Evolutionary conservation across 92 coral and sea anemone genomes (phyloP), one percentile per base, ranked within the genome.

Genomic region (Anthopleura xanthogrammica): DNA sequence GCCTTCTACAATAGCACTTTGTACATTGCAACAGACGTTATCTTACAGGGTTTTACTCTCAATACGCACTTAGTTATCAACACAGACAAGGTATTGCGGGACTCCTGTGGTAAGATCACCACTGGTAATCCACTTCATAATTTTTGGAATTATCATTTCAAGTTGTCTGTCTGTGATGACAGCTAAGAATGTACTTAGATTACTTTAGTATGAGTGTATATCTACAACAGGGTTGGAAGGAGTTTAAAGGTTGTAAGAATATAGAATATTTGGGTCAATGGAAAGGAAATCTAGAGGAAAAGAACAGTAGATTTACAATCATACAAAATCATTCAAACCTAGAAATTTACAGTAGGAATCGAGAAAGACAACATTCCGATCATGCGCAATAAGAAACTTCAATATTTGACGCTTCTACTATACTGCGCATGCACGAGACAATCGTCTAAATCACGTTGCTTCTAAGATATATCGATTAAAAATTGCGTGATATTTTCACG

Each of bases 261-360:
- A 68, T 68, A 64, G 72, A 19, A 64, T 64, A n/a, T 64, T 64
- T 20, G 72, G 72, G 24, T 46, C 72, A 20, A 58, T 58, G 64
- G 64, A 58, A 19, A 58, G 64, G n/a, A 58, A 58, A 20, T 20
- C 70, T 62, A 20, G 58, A 19, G 70, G 70, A 19, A 5, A 62
- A 62, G 70, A 62, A 62, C 70, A 62, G 74, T 68, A 68, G 74
- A 68, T 68, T 68, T 68, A 68, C 74, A 68, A 68, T 68, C 74
- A 68, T 68, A 68, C 74, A 68, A 68, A n/a, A 68, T 29, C 74
- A 36, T 68, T 14, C 41, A 23, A 68, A 68, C 41, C 41, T 68
- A 23, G 12, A 22, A 68, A 68, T 68, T 24, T 68, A 68, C 74
- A 68, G 41, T 68, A 68, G 40, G 46, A 29, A 23, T 36, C 74